A percentile compares a stretch with the other conserved stretches of the same genome.
Evolutionary conservation across 2,888 invertebrate genomes (phyloP).

Genomic region (Diaphora mendica): DNA sequence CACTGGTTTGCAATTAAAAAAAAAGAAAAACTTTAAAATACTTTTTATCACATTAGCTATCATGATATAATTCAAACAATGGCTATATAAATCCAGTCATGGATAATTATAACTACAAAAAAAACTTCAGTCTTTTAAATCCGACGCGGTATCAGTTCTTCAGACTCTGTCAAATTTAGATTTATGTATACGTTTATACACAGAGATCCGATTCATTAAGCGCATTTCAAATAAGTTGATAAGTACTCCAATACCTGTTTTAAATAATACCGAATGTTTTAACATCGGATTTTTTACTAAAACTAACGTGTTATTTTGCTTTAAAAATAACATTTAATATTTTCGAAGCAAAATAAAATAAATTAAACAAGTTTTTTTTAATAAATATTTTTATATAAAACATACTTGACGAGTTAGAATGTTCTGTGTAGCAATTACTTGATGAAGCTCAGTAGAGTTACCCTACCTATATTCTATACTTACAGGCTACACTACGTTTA

Average conservation of each 20-base stretch:
- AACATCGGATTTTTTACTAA: constrained; percentile 68
- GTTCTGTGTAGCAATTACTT: constrained; percentile 63
- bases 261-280: constrained; percentile 65
- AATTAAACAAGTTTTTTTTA: constrained; percentile 66
- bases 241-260: constrained; percentile 60
- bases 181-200: constrained; percentile 37
- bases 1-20: constrained; percentile 59
- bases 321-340: constrained; percentile 52
- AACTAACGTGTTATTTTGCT: constrained; percentile 68
- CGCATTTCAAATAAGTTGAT: constrained; percentile 46
- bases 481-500: constrained; percentile 75
- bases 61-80: constrained; percentile 73
- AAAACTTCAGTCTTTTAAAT: constrained; percentile 82
- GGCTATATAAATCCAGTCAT: constrained; percentile 72
- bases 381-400: constrained; percentile 71
- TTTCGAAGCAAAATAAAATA: constrained; percentile 70
- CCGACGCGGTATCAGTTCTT: constrained; percentile 69
- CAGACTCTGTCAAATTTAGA: constrained; percentile 51
- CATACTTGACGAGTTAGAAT: constrained; percentile 65
- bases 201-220: constrained; percentile 50
- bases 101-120: constrained; percentile 74
- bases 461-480: constrained; percentile 63
- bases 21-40: constrained; percentile 72
- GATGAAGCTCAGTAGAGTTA: constrained; percentile 58
- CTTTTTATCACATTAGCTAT: constrained; percentile 79